These are phyloP conservation scores for Pachyramphus minor DNA, from an alignment of 2,113 vertebrate species.

Conservation along the genomic window DNA sequence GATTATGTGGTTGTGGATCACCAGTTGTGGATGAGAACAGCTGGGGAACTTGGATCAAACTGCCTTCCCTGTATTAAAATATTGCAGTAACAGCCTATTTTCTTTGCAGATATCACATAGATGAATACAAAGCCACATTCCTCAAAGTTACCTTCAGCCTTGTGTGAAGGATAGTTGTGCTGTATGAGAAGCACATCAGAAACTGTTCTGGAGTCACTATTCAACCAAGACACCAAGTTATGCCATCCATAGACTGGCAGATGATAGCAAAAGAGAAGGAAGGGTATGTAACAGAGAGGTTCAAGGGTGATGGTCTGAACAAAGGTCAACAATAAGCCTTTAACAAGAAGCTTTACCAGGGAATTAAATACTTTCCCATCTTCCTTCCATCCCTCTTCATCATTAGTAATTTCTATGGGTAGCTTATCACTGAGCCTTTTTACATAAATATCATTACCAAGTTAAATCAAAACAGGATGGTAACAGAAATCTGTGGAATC, in stretches of 20 bases:
- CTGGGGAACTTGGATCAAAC: neutral
- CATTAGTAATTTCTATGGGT: neutral
- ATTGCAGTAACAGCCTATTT: neutral
- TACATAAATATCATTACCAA: neutral
- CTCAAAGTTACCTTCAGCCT: neutral
- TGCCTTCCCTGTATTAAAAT: neutral
- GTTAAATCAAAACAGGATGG: slow-evolving; percentile 7
- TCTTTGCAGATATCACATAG: neutral
- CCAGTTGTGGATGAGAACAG: neutral
- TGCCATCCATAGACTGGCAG: neutral
- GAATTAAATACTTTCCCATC: neutral
- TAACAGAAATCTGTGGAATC: neutral
- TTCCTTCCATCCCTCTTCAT: neutral
- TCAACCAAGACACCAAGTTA: neutral
- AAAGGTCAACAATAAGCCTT: neutral
- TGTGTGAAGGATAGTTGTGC: neutral
- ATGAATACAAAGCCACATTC: neutral
- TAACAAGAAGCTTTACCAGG: neutral
- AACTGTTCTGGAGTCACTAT: neutral
- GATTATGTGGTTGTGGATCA: neutral
- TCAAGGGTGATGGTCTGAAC: neutral
- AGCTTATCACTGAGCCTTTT: neutral
- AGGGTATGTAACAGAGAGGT: neutral
- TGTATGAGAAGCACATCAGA: neutral
- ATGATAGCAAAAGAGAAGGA: neutral